phyloP scores from a whole-genome alignment of 2,113 vertebrate genomes.

The Oncorhynchus tshawytscha region DNA sequence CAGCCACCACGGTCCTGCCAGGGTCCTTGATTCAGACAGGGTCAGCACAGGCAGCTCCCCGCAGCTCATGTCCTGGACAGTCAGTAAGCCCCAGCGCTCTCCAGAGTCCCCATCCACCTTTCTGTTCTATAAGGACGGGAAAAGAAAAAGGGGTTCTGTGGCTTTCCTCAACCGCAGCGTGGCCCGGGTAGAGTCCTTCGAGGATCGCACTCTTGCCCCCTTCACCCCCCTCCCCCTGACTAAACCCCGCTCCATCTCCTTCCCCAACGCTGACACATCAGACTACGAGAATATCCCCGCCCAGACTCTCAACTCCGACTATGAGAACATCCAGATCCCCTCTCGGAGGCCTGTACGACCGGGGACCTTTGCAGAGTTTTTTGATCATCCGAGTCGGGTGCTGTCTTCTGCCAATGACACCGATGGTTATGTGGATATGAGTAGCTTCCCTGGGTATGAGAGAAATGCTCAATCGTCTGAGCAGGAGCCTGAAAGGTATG shows the following conservation, averaged over 20 bases:
- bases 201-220: conserved; percentile 84
- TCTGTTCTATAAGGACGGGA: conserved; percentile 81
- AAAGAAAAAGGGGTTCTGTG: conserved; percentile 76
- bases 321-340: conserved; percentile 94
- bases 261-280: conserved; percentile 89
- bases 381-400: conserved; percentile 80
- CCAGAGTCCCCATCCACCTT: conserved; percentile 77
- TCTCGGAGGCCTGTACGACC: conserved; percentile 77
- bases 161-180: conserved; percentile 84
- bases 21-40: conserved; percentile 79
- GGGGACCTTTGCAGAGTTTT: conserved; percentile 80
- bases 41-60: conserved; percentile 81
- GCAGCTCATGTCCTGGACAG: conserved; percentile 68
- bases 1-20: conserved; percentile 65
- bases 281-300: conserved; percentile 96
- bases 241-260: conserved; percentile 95
- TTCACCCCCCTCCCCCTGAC: conserved; percentile 86
- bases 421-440: conserved; percentile 98
- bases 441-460: conserved; percentile 89
- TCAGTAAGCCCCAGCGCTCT: conserved; percentile 64
- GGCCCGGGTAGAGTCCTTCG: conserved; percentile 90
- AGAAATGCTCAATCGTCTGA: conserved; percentile 74
- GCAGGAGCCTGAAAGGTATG: conserved; percentile 91
- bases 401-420: conserved; percentile 85
- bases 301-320: conserved; percentile 81